Base-by-base conservation (phyloP, 2,888 invertebrate species). In the Campoplex nolae region DNA sequence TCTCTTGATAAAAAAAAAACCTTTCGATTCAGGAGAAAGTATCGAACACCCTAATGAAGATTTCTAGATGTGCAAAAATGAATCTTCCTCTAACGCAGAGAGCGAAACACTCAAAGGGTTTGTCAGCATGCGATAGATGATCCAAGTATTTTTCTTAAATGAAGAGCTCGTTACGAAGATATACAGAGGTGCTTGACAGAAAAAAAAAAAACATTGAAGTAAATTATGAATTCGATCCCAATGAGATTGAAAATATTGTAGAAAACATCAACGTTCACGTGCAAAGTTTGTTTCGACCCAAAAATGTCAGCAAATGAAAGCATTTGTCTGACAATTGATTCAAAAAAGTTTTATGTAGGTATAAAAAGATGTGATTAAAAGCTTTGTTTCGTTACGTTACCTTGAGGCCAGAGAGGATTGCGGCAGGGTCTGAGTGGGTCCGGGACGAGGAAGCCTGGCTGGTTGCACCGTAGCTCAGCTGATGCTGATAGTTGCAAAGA, bases 401-500 rank as follows among this genome's bases (percentile, higher is more conserved):
- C 96, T 96, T 96, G 94, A 96, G 95, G 90, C 95, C 94, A 93
- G 92, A 93, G 92, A 93, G 94, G 92, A 92, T 94, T 93, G 94
- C 91, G 88, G 93, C 93, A 89, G 92, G 94, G 92, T 96, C 94
- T 96, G 96, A 92, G 95, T 92, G 90, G 96, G 96, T 93, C 92
- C 94, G 93, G 92, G 92, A 91, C 89, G 93, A 92, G 90, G 93
- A 90, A 86, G 93, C 92, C 90, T 94, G 94, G 89, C 90, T 92
- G 86, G 94, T 94, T 73, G 95, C 94, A 88, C 95, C 97, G 96
- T 97, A 97, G 94, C 96, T 96, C 92, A 96, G 95, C 95, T 96
- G 96, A 94, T 96, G 96, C 92, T 97, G 97, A 95, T 97, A 97
- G 93, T 97, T 97, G 93, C 97, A 97, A 94, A 98, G 96, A 93